A percentile compares a stretch with the other conserved stretches of the same genome.
Conservation (phyloP, 2,113 vertebrate genomes). For the Chrysemys picta region DNA sequence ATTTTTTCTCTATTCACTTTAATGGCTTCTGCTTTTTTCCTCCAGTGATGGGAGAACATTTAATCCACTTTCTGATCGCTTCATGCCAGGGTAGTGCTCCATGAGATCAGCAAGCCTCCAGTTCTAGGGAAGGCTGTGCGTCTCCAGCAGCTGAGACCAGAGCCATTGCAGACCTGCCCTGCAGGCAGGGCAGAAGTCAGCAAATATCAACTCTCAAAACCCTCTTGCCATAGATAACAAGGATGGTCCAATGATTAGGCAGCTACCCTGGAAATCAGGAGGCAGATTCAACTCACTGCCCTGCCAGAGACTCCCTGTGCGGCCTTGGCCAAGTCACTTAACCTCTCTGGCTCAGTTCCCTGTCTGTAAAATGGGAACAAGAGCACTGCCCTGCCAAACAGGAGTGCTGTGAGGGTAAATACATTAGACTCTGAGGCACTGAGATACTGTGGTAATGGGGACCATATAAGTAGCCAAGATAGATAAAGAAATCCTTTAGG, state of each 20-base stretch:
- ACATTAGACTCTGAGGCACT: fast-evolving
- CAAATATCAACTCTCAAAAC: neutral
- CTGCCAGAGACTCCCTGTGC: neutral
- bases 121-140: neutral
- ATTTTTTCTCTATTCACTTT: neutral
- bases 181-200: fast-evolving
- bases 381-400: neutral
- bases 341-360: neutral
- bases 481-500: neutral
- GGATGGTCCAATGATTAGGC: neutral
- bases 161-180: fast-evolving
- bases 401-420: fast-evolving
- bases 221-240: neutral
- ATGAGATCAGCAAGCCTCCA: neutral
- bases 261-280: neutral
- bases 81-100: neutral
- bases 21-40: neutral
- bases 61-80: neutral
- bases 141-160: neutral
- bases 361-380: too few relatives aligned
- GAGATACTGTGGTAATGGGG: neutral
- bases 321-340: neutral
- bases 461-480: neutral
- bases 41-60: neutral
- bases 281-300: neutral